Base-by-base conservation (phyloP, 1,140 invertebrate species). In the Pentalonia nigronervosa region DNA sequence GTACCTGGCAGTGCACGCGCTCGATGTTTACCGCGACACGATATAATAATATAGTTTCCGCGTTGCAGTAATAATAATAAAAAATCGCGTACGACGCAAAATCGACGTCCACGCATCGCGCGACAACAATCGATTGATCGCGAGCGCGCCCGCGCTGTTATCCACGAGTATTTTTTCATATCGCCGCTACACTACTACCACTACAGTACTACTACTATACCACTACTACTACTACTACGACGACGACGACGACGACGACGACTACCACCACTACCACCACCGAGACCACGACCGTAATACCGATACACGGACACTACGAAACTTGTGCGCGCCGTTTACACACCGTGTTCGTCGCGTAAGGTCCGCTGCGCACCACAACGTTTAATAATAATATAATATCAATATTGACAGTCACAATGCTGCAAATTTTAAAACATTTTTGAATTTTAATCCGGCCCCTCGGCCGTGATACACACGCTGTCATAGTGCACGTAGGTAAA, bases 241-340 rank as follows among this genome's bases (percentile, higher is more conserved):
- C 50, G 17, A 47, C 7, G 4, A 47, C 47, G 30, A 67, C 60
- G 30, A 67, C 25, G 1, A 30, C 56, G 11, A 67, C 56, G 7
- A 30, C 30, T 21, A n/a, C 30, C 60, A 11, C 60, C 56, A 30
- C 30, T 21, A n/a, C 30, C 60, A 11, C 60, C 56, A n/a, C 60
- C 30, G 60, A 67, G 60, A 30, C 60, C 30, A 34, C 60, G 60
- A 76, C 60, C 50, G 50, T 76, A 76, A 76, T 76, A 76, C 60
- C 60, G 60, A 76, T 76, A 76, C 60, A 76, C 60, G 60, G 60
- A 76, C 60, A 76, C 60, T 76, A 87, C 86, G 86, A 48, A 87
- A 87, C 86, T 87, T 47, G 86, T 87, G 86, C 86, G 86, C 86
- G 47, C 86, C 30, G 50, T 87, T 30, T 25, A 45, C 83, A 36